phyloP scores from a whole-genome alignment of 2,888 invertebrate species.

The Stenichneumon culpator region DNA sequence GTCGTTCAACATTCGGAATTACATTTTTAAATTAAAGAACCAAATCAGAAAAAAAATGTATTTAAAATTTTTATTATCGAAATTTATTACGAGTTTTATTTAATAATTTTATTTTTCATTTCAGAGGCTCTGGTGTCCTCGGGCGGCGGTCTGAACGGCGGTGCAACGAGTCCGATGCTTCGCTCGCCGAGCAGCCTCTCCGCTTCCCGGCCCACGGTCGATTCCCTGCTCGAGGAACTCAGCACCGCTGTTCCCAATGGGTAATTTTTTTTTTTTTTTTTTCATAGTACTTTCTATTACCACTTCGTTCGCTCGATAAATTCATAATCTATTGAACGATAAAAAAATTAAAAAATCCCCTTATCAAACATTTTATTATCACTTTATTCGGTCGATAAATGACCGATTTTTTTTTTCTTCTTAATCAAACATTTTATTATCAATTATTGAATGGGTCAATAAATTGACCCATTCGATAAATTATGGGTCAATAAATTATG shows the following conservation, averaged over 20 bases:
- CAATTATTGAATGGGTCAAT: too few species aligned
- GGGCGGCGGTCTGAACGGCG: constrained; percentile 76
- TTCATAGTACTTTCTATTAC: not conserved
- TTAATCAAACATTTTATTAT: too few species aligned
- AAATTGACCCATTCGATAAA: too few species aligned
- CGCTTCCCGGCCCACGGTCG: constrained; percentile 91
- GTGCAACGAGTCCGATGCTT: constrained; percentile 80
- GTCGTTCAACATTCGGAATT: too few species aligned
- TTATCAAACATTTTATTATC: not conserved
- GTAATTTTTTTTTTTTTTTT: constrained; percentile 84
- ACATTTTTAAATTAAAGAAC: not conserved
- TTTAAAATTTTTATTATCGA: too few species aligned
- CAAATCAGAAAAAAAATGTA: not conserved
- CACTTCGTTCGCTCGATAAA: not conserved
- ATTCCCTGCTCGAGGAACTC: constrained; percentile 95
- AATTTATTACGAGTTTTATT: too few species aligned
- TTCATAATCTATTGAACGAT: not conserved
- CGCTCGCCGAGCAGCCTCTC: constrained; percentile 83
- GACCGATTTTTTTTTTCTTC: not conserved
- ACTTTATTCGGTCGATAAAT: not conserved
- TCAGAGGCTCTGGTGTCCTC: constrained; percentile 77
- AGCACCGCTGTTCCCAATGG: constrained; percentile 92
- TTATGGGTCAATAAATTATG: too few species aligned
- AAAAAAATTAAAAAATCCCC: too few species aligned
- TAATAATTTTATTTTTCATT: too few species aligned